phyloP scores from a whole-genome alignment of 2,797 vertebrate genomes.

The Capromys pilorides region DNA sequence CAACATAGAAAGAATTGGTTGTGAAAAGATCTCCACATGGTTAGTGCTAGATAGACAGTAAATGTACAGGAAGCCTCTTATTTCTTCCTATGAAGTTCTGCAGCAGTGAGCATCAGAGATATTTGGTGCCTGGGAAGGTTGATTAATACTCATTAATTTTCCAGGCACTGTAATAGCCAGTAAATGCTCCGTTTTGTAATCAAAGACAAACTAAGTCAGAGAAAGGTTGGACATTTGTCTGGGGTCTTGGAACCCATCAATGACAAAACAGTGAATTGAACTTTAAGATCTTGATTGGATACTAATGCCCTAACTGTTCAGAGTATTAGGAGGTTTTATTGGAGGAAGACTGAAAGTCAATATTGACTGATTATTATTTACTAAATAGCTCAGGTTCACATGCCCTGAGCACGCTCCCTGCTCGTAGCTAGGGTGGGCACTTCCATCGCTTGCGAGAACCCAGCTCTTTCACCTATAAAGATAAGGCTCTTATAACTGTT shows the following conservation, averaged over 20 bases:
- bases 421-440: neutral
- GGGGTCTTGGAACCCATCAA: neutral
- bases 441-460: neutral
- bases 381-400: constrained; percentile 27
- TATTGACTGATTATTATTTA: constrained; percentile 69
- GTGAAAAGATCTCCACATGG: neutral
- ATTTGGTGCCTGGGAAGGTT: neutral
- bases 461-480: neutral
- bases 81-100: neutral
- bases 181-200: constrained; percentile 25
- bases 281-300: constrained; percentile 24
- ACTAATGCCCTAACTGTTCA: constrained; percentile 26
- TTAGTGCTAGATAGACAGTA: neutral
- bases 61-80: neutral
- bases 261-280: constrained; percentile 41
- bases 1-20: neutral
- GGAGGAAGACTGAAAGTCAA: constrained; percentile 53
- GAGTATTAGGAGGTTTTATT: constrained; percentile 46
- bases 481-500: neutral
- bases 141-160: neutral
- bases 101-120: neutral
- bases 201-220: constrained; percentile 36
- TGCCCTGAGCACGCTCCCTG: neutral
- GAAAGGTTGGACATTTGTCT: constrained; percentile 12
- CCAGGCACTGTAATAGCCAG: neutral